A percentile compares a stretch with the other conserved stretches of the same genome.
Conservation (phyloP, 2,113 vertebrate genomes). For the Sebastes fasciatus region DNA sequence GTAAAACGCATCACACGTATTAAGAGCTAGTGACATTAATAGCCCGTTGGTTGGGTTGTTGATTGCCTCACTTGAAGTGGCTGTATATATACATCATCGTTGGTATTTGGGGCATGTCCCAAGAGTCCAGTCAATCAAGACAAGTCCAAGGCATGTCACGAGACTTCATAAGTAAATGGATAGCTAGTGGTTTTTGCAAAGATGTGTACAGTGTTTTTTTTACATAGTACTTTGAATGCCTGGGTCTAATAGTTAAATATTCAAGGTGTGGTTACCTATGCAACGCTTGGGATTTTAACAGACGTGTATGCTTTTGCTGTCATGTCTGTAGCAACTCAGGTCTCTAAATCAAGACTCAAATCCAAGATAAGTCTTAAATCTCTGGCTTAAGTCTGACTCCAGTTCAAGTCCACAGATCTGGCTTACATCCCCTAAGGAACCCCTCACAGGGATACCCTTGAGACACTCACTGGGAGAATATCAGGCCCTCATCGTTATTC, state of each 20-base stretch:
- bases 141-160: neutral
- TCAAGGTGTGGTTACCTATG: neutral
- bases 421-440: neutral
- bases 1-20: conserved; percentile 3
- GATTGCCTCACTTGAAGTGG: neutral
- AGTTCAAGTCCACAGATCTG: neutral
- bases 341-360: neutral
- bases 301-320: neutral
- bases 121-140: neutral
- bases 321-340: neutral
- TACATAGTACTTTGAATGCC: neutral
- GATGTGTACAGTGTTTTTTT: neutral
- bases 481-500: neutral
- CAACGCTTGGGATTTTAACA: neutral
- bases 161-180: neutral
- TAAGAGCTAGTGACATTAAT: neutral
- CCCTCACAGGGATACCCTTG: neutral
- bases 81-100: neutral
- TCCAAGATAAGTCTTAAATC: neutral
- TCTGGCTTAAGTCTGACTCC: neutral
- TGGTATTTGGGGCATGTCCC: neutral
- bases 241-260: neutral
- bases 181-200: neutral
- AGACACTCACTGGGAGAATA: neutral
- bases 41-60: neutral